Evolutionary conservation across 2,888 invertebrate species (phyloP), one percentile per base, ranked within the genome.

Genomic region (Ctenicera cuprea): DNA sequence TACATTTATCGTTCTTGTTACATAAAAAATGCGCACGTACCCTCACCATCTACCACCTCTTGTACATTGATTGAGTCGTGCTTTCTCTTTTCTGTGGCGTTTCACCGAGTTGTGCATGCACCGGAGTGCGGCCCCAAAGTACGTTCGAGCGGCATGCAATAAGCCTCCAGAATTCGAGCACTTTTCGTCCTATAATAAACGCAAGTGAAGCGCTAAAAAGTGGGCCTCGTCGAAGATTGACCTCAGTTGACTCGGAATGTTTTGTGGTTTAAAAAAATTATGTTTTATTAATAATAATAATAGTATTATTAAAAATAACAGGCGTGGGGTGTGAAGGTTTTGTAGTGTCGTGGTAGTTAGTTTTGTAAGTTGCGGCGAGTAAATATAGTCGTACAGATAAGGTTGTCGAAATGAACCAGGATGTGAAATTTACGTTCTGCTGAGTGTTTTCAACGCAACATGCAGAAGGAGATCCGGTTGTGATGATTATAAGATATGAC

Each of bases 401-500:
- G 30, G 67, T 50, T 52, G 62, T 62, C 71, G 48, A 52, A 66
- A 70, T 65, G 72, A 72, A 73, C 66, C 75, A 75, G 75, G 77
- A 71, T 74, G 77, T 77, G 75, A 75, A 71, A 67, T 71, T 64
- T 57, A 68, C 76, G 78, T 77, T 72, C 77, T 76, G 76, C 61
- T 71, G 71, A 75, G 64, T 66, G 71, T 71, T 65, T 72, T 59
- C 57, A 74, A 71, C 54, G 67, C 67, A 63, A 67, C 71, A 66
- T 73, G 70, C 69, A 59, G 38, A 59, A 70, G 64, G 75, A 75
- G 76, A 73, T 76, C 76, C 73, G 73, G 73, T 76, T 76, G 66
- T 73, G 73, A 69, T 75, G 69, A 66, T 76, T 68, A 38, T 64
- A 80, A 74, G 69, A 68, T 80, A 83, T 83, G 83, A 83, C 81